Base-by-base conservation (phyloP, 30 jellyfish, hydroid and myxozoan species). In the Pseudorhiza aurosa region DNA sequence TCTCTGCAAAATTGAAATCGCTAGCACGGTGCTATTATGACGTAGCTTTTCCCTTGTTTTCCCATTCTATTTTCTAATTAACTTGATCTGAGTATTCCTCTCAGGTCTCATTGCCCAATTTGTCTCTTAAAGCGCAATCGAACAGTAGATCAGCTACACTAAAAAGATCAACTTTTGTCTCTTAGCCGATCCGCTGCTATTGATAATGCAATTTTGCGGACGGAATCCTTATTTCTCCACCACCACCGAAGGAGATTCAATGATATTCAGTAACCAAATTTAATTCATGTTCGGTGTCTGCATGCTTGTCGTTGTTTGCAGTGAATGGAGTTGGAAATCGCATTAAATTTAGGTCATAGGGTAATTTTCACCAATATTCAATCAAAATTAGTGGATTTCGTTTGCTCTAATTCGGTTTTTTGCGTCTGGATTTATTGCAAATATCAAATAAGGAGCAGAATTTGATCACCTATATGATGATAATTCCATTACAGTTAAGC, bases 371-470 rank as follows among this genome's bases (percentile, higher is more conserved):
- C 12, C 35, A 47, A 44, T 51, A 47, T 50, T 80, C 53, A 67
- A 80, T 65, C 91, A 40, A 80, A 46, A 31, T 80, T 53, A 80
- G 45, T 62, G 74, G 37, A 80, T 65, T 80, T 64, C 69, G 27
- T 43, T 65, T 25, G 22, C 64, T 24, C 33, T 63, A 80, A 55
- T 80, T 44, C 24, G 71, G 56, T 68, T 80, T 39, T 37, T 46
- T 56, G 53, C 30, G 91, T 80, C 91, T 80, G 67, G 91, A 39
- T 80, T 64, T 64, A 65, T 65, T 50, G 84, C 91, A 28, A 60
- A 49, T 39, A 65, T 47, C 37, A 37, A 70, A 72, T 9, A 35
- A 32, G 14, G 91, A 80, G 57, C 57, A 57, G 84, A 67, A 80
- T 80, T 77, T 80, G 42, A 80, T 80, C 77, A 80, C 14, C 26